Conservation (phyloP, 2,113 vertebrate species). For the Spea bombifrons region DNA sequence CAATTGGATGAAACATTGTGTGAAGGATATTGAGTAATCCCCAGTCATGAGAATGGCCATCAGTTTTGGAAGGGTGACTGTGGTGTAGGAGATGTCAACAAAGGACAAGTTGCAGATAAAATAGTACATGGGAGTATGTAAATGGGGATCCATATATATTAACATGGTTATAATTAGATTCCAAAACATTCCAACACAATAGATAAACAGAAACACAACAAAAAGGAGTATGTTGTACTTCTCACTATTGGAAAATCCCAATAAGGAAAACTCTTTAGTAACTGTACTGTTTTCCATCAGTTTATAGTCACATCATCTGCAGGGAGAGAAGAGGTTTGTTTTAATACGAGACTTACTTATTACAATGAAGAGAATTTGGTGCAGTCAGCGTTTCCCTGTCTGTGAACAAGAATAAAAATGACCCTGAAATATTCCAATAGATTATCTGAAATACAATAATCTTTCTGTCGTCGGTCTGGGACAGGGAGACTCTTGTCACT, state of each 20-base stretch:
- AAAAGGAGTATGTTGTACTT: neutral
- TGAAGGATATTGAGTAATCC: slow-evolving; percentile 3
- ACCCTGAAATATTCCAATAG: no score
- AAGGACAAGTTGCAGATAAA: slow-evolving; percentile 23
- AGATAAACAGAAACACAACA: neutral
- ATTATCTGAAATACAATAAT: no score
- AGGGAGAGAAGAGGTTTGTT: no score
- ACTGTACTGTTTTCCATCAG: slow-evolving; percentile 1
- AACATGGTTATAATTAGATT: neutral
- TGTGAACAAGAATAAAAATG: no score
- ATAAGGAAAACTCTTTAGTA: neutral
- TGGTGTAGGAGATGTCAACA: slow-evolving; percentile 18
- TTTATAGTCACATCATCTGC: neutral
- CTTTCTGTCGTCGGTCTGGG: no score
- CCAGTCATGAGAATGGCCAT: slow-evolving; percentile 1
- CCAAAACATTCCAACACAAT: neutral
- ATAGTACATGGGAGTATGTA: slow-evolving; percentile 30
- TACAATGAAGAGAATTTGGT: no score
- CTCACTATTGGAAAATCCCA: neutral
- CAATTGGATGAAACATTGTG: slow-evolving; percentile 6
- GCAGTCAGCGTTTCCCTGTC: no score
- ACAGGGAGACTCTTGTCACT: no score
- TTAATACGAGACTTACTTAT: no score
- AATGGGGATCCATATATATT: neutral
- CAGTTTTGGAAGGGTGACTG: slow-evolving; percentile 16